Base-by-base conservation (phyloP, 37 sponge, comb jelly and placozoan genomes). In the Ianthella basta region DNA sequence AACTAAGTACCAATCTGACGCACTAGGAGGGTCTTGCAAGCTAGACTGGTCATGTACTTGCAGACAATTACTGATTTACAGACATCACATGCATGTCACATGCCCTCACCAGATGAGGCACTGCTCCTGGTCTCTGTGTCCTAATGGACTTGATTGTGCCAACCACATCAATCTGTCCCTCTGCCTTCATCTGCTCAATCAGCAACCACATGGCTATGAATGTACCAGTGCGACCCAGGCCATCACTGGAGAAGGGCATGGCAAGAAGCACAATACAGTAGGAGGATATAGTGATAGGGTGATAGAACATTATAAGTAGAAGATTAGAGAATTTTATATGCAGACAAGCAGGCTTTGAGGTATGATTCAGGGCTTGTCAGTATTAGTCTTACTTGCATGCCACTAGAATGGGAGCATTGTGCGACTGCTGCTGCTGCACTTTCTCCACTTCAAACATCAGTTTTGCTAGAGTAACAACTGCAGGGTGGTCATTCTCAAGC, bases 201-300 rank as follows among this genome's bases (percentile, higher is more conserved):
- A 83, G 72, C 6, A 72, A 83, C 56, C 60, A 66, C 37, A 83
- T 66, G 54, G 69, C 72, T 30, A 60, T 64, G 50, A 83, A 83
- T 41, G 72, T 69, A 30, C 84, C 36, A 83, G 57, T 70, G n/a
- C 84, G 84, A 83, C 84, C 84, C 4, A 83, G 56, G 6, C 84
- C 84, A 72, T 83, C 65, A 65, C 84, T 81, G 29, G 14, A 44
- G 50, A 44, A 8, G 3, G 50, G 50, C n/a, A n/a, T n/a, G n/a
- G n/a, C n/a, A n/a, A n/a, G n/a, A n/a, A n/a, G n/a, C n/a, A n/a
- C n/a, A n/a, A n/a, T n/a, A n/a, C n/a, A n/a, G n/a, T n/a, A n/a
- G n/a, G n/a, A n/a, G n/a, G n/a, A n/a, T n/a, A n/a, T n/a, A n/a
- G n/a, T n/a, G n/a, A n/a, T n/a, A n/a, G n/a, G n/a, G n/a, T n/a